Evolutionary conservation across 2,888 invertebrate genomes (phyloP), one percentile per base, ranked within the genome.

Genomic region (Mechanitis mazaeus): DNA sequence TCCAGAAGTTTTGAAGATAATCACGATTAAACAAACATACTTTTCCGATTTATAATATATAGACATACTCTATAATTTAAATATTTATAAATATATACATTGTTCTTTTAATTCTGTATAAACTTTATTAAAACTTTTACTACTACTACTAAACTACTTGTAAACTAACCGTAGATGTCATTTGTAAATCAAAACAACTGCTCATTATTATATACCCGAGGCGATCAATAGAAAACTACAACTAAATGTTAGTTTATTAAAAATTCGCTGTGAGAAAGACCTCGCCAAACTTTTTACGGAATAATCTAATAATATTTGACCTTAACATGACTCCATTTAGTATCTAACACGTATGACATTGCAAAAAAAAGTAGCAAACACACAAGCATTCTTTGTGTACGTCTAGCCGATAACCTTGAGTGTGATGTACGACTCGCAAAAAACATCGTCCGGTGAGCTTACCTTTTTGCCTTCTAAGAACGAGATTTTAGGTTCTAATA

Each of bases 401-500:
- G 88, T 87, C 88, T 87, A 88, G 87, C 80, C 79, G 73, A 67
- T 71, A 84, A 85, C 88, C 89, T 89, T 89, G 82, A 73, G 59
- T 69, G 77, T 87, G 88, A 89, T 88, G 86, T 76, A 87, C 87
- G 83, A 81, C 69, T 66, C 67, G 68, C 76, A 83, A 87, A 87
- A 87, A 84, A 80, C 68, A 64, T 60, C 82, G 85, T 84, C 85
- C 85, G 84, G 88, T 89, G 88, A 90, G 82, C 84, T 89, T 89
- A 84, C 84, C 87, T 87, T 88, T 89, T 89, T 88, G 87, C 75
- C 72, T 89, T 89, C 89, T 85, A 56, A 81, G 89, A 89, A 89
- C 66, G 74, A 74, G 75, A 76, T 78, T 78, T 83, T 80, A 78
- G 71, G 71, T 76, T 82, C 82, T 83, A 82, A 76, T 82, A 76